These are phyloP conservation scores for Delia radicum DNA, from an alignment of 1,140 invertebrate species.

Conservation along the genomic window DNA sequence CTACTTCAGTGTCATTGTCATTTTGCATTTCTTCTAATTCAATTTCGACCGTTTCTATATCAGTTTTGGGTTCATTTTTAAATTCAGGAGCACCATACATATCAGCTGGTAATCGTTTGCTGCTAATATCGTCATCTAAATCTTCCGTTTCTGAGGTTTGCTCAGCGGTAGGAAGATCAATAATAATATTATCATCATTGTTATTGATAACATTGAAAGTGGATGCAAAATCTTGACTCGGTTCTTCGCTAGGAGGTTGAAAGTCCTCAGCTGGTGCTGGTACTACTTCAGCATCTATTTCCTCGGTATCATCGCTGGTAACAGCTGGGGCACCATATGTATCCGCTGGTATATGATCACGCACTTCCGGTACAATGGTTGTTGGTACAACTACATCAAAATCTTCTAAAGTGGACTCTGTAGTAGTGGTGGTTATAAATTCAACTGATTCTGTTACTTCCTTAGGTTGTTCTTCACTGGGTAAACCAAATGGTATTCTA, in stretches of 20 bases:
- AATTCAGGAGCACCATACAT: slow-evolving; percentile 24
- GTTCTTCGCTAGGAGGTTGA: slow-evolving; percentile 47
- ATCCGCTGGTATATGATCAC: slow-evolving; percentile 19
- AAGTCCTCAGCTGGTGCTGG: slow-evolving; percentile 41
- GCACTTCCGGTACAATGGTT: background rate
- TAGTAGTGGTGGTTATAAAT: slow-evolving; percentile 28
- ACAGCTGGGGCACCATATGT: slow-evolving; percentile 21
- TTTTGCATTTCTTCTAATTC: background rate
- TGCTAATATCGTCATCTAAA: background rate
- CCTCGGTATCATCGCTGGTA: background rate
- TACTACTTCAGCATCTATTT: slow-evolving; percentile 22
- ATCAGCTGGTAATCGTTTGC: slow-evolving; percentile 12
- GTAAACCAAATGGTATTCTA: slow-evolving; percentile 42
- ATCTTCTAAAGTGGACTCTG: slow-evolving; percentile 16
- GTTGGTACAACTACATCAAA: slow-evolving; percentile 3
- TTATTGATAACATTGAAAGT: slow-evolving; percentile 17
- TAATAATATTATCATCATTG: slow-evolving; percentile 32
- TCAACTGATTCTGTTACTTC: slow-evolving; percentile 31
- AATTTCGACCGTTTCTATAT: background rate
- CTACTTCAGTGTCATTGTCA: background rate
- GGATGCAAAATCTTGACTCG: slow-evolving; percentile 41
- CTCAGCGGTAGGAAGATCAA: slow-evolving; percentile 49
- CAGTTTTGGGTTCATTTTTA: background rate
- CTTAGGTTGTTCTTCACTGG: slow-evolving; percentile 39
- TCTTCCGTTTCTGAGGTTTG: slow-evolving; percentile 17